These are phyloP conservation scores for Plagodis dolabraria DNA, from an alignment of 2,888 invertebrate species.

Conservation along the genomic window DNA sequence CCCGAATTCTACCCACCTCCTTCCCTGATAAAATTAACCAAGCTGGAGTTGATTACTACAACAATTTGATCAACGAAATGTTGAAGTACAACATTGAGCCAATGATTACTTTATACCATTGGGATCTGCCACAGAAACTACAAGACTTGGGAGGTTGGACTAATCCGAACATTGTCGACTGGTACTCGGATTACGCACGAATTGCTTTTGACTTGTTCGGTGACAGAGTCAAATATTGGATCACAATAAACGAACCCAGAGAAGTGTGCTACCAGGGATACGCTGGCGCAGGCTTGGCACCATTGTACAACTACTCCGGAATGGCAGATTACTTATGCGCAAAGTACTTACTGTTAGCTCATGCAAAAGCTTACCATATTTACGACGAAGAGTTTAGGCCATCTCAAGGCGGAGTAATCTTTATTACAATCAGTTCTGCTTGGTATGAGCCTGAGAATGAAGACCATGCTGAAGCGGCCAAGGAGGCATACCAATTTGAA, in stretches of 20 bases:
- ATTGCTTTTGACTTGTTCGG: slow-evolving; percentile 69
- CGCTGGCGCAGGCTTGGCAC: slow-evolving; percentile 40
- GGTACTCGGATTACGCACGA: slow-evolving; percentile 73
- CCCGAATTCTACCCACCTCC: slow-evolving; percentile 85
- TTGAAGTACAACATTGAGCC: slow-evolving; percentile 85
- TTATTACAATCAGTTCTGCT: slow-evolving; percentile 48
- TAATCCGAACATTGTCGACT: slow-evolving; percentile 67
- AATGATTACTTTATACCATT: slow-evolving; percentile 80
- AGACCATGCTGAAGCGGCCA: slow-evolving; percentile 61
- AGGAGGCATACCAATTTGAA: slow-evolving; percentile 24
- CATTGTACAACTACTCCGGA: slow-evolving; percentile 41
- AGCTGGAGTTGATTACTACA: slow-evolving; percentile 59
- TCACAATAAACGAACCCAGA: slow-evolving; percentile 83
- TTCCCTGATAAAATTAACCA: slow-evolving; percentile 79
- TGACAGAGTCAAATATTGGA: slow-evolving; percentile 77
- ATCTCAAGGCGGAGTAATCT: slow-evolving; percentile 45
- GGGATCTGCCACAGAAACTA: slow-evolving; percentile 78
- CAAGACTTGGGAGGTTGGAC: slow-evolving; percentile 81
- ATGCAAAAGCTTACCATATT: slow-evolving; percentile 70
- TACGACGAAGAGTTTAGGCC: slow-evolving; percentile 61
- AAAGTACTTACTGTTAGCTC: slow-evolving; percentile 78
- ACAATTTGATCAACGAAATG: slow-evolving; percentile 81
- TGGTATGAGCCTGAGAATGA: slow-evolving; percentile 58
- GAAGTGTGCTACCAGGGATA: slow-evolving; percentile 67
- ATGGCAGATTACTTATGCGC: slow-evolving; percentile 73